Evolutionary conservation across 2,888 invertebrate genomes (phyloP), one percentile per base, ranked within the genome.

Genomic region (Ischnura elegans): DNA sequence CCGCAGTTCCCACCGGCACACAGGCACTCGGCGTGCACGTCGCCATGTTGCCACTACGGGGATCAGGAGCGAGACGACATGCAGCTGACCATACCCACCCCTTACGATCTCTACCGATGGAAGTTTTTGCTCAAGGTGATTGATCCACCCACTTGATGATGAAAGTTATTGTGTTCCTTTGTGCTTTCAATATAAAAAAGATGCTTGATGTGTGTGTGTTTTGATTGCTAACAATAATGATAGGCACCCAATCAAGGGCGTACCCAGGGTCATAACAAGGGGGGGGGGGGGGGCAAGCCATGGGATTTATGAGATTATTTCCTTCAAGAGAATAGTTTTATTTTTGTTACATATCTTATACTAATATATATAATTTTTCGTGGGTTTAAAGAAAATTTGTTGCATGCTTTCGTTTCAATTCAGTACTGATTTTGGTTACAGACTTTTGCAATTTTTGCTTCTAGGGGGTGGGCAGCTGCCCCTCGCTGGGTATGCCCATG

Each of bases 41-140:
- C 90, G 13, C 90, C 90, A 43, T 90, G 90, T 90, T 90, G 90
- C n/a, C 90, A 90, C 61, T 90, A 90, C 66, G 61, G 6, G 45
- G 90, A 90, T 61, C 43, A 90, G 61, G 90, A 90, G 61, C 90
- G 43, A 10, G 90, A 90, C 6, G 90, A 90, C 29, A 90, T 90
- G 90, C 90, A 90, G 90, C 90, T 90, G 42, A 43, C 90, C 36
- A 43, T 93, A 45, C 94, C 93, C 19, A 87, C 94, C n/a, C 94
- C 94, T 0, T 94, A 94, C 42, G 94, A 94, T 55, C 61, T 87
- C 84, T 94, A 66, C 94, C 84, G 93, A 19, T 94, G 94, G 94
- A 93, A 87, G 76, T 86, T 87, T 66, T 94, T 94, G 45, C 93
- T 94, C 43, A 94, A 94, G 94, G 94, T 94, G 93, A 47, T 47